A percentile compares a stretch with the other conserved stretches of the same genome.
These are phyloP conservation scores for Chromoteleia sp. DNA, from an alignment of 2,888 invertebrate genomes.

Conservation along the genomic window DNA sequence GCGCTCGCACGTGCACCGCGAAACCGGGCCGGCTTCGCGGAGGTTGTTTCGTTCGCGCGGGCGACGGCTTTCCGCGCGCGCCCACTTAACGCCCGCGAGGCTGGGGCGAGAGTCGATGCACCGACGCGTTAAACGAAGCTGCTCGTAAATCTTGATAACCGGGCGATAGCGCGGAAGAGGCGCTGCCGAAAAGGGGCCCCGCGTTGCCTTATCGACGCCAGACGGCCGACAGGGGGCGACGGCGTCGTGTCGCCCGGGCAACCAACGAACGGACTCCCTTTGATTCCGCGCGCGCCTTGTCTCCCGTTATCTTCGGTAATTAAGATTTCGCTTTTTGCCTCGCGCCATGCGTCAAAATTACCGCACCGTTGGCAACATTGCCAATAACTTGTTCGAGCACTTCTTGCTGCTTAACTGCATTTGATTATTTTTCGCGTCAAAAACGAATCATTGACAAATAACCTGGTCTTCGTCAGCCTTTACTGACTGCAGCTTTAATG, in stretches of 20 bases:
- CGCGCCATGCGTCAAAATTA: constrained; percentile 28
- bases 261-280: constrained; percentile 59
- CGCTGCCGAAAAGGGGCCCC: constrained; percentile 50
- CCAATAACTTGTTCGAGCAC: too few relatives aligned
- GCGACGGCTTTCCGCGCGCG: constrained; percentile 20
- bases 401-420: too few relatives aligned
- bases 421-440: too few relatives aligned
- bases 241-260: constrained; percentile 62
- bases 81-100: constrained; percentile 22
- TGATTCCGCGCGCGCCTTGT: constrained; percentile 60
- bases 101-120: constrained; percentile 61
- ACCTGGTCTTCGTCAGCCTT: too few relatives aligned
- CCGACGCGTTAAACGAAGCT: constrained; percentile 68
- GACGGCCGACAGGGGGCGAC: constrained; percentile 49
- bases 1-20: too few relatives aligned
- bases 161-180: constrained; percentile 67
- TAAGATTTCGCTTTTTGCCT: constrained; percentile 59
- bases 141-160: constrained; percentile 71
- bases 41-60: constrained; percentile 25
- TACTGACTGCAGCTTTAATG: too few relatives aligned
- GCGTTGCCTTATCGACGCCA: constrained; percentile 62
- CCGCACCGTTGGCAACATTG: not conserved
- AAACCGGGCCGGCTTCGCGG: too few relatives aligned
- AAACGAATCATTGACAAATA: too few relatives aligned
- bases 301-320: constrained; percentile 51